Evolutionary conservation across 2,888 invertebrate genomes (phyloP).

Genomic region (Stratiomys singularior): DNA sequence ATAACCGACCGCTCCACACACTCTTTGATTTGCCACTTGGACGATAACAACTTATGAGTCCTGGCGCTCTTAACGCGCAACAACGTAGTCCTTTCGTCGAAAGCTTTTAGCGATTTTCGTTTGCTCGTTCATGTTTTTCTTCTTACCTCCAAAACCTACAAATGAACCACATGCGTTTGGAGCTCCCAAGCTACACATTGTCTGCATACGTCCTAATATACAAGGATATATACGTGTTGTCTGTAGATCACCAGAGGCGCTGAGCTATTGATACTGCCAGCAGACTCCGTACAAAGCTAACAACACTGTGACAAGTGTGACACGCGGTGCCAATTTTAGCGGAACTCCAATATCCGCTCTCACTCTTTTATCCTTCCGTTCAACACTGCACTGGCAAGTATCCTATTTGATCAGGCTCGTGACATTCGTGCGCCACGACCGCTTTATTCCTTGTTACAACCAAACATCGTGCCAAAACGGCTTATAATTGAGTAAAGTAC

Average conservation of each 20-base stretch:
- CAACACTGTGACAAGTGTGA: neutral
- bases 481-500: slow-evolving; percentile 1
- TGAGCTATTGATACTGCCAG: neutral
- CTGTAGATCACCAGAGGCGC: neutral
- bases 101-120: slow-evolving; percentile 31
- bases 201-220: neutral
- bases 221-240: neutral
- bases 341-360: neutral
- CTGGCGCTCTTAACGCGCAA: slow-evolving; percentile 24
- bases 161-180: slow-evolving; percentile 26
- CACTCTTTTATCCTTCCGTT: neutral
- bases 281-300: neutral
- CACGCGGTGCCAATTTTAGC: neutral
- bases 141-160: slow-evolving; percentile 21
- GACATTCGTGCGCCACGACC: neutral
- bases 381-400: neutral
- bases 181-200: neutral
- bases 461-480: slow-evolving; percentile 3
- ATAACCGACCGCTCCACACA: slow-evolving; percentile 39
- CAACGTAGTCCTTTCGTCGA: slow-evolving; percentile 29
- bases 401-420: neutral
- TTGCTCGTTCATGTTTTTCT: neutral
- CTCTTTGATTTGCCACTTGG: slow-evolving; percentile 40
- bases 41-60: slow-evolving; percentile 35
- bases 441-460: slow-evolving; percentile 5